Conservation (phyloP, 1,140 invertebrate species). For the Nasonia longicornis region DNA sequence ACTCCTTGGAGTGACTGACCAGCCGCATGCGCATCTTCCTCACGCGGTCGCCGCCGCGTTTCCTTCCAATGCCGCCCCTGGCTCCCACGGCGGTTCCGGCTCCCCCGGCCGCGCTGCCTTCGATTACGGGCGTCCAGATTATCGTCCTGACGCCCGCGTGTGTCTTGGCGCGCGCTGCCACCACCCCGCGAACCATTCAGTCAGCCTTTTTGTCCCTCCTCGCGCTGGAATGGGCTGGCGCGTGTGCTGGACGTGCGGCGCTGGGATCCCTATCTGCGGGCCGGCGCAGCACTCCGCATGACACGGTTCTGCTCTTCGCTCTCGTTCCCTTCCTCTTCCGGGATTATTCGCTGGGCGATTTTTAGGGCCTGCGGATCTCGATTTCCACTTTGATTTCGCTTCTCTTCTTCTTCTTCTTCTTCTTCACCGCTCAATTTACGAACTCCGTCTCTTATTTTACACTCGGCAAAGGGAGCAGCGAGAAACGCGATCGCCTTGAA, state of each 20-base stretch:
- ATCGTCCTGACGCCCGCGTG: constrained; percentile 33
- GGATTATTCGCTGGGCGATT: not conserved
- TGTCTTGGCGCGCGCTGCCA: constrained; percentile 11
- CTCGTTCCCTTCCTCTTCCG: constrained; percentile 1
- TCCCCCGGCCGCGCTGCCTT: constrained; percentile 48
- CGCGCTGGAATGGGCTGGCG: not conserved
- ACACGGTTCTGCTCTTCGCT: constrained; percentile 29
- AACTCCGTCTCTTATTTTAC: not conserved
- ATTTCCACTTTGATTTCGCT: not conserved
- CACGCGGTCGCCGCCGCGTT: constrained; percentile 50
- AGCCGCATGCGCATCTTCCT: constrained; percentile 64
- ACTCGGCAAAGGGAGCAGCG: not conserved
- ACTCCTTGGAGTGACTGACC: constrained; percentile 62
- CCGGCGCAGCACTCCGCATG: not conserved
- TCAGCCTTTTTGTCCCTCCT: not conserved
- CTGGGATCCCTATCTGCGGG: not conserved
- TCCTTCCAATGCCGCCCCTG: constrained; percentile 41
- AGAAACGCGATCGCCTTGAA: constrained; percentile 1
- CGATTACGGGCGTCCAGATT: constrained; percentile 61
- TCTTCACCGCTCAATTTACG: no score
- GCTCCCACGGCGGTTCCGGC: constrained; percentile 50
- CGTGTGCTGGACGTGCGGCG: not conserved
- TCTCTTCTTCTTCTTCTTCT: not conserved
- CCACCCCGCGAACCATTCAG: constrained; percentile 30
- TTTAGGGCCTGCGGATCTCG: not conserved